phyloP scores from a whole-genome alignment of 2,113 vertebrate genomes.

The Corythornis madagascariensis region DNA sequence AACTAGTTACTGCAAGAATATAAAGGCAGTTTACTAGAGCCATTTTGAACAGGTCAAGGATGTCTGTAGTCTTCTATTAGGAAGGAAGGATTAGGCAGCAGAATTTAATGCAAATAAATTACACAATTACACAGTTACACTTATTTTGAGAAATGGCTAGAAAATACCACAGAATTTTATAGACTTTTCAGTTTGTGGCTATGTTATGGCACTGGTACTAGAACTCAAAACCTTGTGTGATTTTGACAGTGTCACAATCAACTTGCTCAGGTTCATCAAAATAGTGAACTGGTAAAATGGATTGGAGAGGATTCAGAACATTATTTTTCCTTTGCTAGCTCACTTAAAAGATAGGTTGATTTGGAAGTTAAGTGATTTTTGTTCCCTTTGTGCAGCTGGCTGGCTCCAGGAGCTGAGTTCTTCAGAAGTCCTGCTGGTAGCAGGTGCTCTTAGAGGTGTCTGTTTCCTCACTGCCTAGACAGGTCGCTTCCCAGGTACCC shows the following conservation, averaged over 20 bases:
- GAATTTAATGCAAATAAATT: background rate
- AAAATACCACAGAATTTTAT: background rate
- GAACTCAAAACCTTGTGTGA: background rate
- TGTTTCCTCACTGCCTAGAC: background rate
- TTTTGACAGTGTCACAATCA: background rate
- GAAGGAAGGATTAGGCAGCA: background rate
- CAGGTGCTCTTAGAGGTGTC: background rate
- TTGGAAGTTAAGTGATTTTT: background rate
- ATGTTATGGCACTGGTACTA: background rate
- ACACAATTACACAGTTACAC: background rate
- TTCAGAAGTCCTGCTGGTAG: background rate
- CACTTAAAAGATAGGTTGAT: background rate
- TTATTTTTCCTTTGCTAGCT: background rate
- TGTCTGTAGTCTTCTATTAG: background rate
- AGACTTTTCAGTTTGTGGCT: background rate
- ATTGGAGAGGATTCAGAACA: background rate
- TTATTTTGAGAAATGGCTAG: background rate
- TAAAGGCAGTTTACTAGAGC: background rate
- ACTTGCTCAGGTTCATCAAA: background rate
- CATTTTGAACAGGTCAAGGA: background rate
- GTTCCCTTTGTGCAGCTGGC: rapidly evolving
- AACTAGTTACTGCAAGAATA: slow-evolving; percentile 16
- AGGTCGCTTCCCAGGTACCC: background rate
- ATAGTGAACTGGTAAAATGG: background rate
- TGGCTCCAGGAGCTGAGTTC: background rate